A percentile compares a stretch with the other conserved stretches of the same genome.
Conservation (phyloP, 2,888 invertebrate species). For the Heterodera filipjevi region DNA sequence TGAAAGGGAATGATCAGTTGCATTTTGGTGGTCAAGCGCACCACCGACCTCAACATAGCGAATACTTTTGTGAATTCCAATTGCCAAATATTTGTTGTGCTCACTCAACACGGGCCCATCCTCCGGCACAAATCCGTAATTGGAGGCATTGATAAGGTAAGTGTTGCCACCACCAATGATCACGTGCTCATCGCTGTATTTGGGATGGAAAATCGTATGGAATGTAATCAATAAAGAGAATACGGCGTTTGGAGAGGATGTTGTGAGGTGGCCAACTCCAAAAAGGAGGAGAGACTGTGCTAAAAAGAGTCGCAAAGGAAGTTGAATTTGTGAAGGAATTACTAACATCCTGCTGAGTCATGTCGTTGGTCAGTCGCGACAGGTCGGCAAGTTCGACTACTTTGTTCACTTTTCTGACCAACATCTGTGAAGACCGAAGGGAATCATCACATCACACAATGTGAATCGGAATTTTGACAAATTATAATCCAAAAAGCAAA, state of each 20-base stretch:
- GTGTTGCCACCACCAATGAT: slow-evolving; percentile 37
- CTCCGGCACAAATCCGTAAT: slow-evolving; percentile 34
- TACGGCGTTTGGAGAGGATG: slow-evolving; percentile 37
- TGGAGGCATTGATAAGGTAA: slow-evolving; percentile 37
- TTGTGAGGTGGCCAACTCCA: slow-evolving; percentile 42
- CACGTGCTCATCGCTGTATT: slow-evolving; percentile 33
- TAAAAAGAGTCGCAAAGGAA: slow-evolving; percentile 4
- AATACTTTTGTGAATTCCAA: slow-evolving; percentile 41
- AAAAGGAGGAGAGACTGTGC: slow-evolving; percentile 39
- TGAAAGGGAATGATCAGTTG: slow-evolving; percentile 14
- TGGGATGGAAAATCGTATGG: neutral
- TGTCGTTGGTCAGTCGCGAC: slow-evolving; percentile 28
- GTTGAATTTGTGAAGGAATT: neutral
- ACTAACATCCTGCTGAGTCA: slow-evolving; percentile 24
- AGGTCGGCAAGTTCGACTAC: slow-evolving; percentile 34
- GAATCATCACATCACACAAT: no score
- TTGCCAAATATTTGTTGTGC: slow-evolving; percentile 37
- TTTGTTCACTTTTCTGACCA: slow-evolving; percentile 36
- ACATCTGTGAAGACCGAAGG: slow-evolving; percentile 12
- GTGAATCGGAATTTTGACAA: no score
- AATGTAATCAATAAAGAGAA: slow-evolving; percentile 9
- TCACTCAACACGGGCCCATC: slow-evolving; percentile 38
- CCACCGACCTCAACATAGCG: slow-evolving; percentile 30
- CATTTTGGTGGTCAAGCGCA: neutral
- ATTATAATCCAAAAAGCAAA: no score